Evolutionary conservation across 2,797 vertebrate species (phyloP).

Genomic region (Brachyrhaphis roseni): DNA sequence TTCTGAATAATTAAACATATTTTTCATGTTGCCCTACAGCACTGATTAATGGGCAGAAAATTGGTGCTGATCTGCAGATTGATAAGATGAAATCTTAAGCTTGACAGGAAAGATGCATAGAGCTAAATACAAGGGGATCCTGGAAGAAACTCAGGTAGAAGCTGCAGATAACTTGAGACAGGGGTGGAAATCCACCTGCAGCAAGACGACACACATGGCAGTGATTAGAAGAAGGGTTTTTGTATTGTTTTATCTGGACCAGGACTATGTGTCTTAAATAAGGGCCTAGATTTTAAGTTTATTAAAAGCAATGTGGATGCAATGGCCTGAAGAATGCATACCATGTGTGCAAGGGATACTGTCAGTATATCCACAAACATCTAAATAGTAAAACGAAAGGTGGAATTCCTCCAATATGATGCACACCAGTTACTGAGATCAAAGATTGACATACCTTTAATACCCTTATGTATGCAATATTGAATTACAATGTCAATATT

Average conservation of each 20-base stretch:
- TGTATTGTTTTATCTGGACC: too few relatives aligned
- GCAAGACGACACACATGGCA: neutral
- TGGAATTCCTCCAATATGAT: too few relatives aligned
- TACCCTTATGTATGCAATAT: neutral
- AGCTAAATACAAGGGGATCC: neutral
- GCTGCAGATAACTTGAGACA: neutral
- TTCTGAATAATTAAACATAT: neutral
- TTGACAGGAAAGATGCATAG: neutral
- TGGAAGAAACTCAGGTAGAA: neutral
- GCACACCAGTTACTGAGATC: neutral
- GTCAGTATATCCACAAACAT: too few relatives aligned
- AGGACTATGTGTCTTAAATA: too few relatives aligned
- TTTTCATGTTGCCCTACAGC: neutral
- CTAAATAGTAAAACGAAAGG: too few relatives aligned
- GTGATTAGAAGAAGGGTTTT: too few relatives aligned
- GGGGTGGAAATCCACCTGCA: neutral
- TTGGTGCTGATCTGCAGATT: neutral
- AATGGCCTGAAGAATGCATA: too few relatives aligned
- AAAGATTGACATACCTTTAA: neutral
- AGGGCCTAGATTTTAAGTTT: too few relatives aligned
- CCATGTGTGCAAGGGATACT: too few relatives aligned
- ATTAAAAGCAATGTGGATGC: too few relatives aligned
- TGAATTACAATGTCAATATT: neutral
- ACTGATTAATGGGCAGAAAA: neutral
- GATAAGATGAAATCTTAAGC: neutral